Percentiles rank a stretch among this genome's conserved stretches.
Evolutionary conservation across 2,113 vertebrate species (phyloP).

Genomic region (Siniperca knerii): DNA sequence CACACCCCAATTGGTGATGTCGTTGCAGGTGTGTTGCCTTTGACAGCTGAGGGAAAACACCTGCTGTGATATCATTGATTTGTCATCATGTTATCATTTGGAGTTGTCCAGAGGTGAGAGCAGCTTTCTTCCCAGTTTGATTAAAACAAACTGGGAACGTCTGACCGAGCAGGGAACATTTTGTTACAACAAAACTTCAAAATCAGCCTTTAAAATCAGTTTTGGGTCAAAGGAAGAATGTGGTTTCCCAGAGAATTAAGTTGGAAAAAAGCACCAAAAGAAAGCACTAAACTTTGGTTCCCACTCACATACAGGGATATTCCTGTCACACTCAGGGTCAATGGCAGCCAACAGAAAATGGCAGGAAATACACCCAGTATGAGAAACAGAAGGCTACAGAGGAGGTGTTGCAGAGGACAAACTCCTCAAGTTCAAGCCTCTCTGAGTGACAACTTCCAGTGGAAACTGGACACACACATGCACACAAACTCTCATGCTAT

Average conservation of each 20-base stretch:
- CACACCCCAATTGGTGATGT: conserved; percentile 1
- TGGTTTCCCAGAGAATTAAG: conserved; percentile 36
- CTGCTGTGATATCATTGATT: conserved; percentile 26
- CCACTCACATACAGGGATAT: conserved; percentile 51
- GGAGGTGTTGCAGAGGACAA: conserved; percentile 39
- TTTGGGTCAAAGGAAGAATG: conserved; percentile 8
- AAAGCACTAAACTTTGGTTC: conserved; percentile 39
- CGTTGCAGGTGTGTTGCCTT: conserved; percentile 11
- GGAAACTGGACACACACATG: conserved; percentile 27
- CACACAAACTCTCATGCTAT: conserved; percentile 17
- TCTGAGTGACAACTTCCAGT: conserved; percentile 63
- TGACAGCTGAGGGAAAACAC: conserved; percentile 33
- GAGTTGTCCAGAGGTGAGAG: not conserved
- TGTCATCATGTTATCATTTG: no score
- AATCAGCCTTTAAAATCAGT: conserved; percentile 10
- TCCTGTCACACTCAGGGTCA: conserved; percentile 19
- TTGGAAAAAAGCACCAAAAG: conserved; percentile 19
- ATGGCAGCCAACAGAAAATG: conserved; percentile 13
- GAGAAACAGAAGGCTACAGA: conserved; percentile 6
- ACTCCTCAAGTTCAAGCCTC: conserved; percentile 44
- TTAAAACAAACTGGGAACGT: not conserved
- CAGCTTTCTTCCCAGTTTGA: not conserved
- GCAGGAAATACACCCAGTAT: conserved; percentile 41
- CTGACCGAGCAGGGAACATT: not conserved
- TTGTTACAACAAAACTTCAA: conserved; percentile 5